Evolutionary conservation across 1,140 invertebrate species (phyloP), one percentile per base, ranked within the genome.

Genomic region (Lethrus apterus): DNA sequence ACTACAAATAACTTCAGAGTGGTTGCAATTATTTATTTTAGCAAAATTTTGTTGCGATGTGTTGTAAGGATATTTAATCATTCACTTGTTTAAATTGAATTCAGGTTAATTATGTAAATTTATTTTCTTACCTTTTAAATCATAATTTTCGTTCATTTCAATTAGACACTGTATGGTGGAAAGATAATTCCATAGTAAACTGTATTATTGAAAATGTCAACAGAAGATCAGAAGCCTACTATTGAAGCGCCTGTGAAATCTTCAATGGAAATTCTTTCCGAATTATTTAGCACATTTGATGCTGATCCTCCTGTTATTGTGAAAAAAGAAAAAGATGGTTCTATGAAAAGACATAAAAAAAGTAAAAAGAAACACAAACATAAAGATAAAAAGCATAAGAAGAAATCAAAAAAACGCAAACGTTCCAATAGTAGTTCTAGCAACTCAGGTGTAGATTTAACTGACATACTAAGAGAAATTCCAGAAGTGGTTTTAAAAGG

Each of bases 261-360:
- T 3, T 86, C 84, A 0, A 83, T 79, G 62, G 83, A 89, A 62
- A 87, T 89, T 57, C 68, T 89, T 4, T 81, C 81, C 0, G 84
- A 88, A 65, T 68, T 89, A 0, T 89, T 89, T 56, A 73, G 78
- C 38, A 83, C 79, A 3, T 84, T 84, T 56, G 79, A 84, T 57
- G 77, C 73, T 18, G 71, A 71, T 44, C 78, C 77, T 30, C 75
- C 77, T 5, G 69, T 69, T 45, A 76, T 75, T 45, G 61, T 73
- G 40, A 77, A 78, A 58, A 76, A 77, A 43, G 70, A 70, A 55
- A 75, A 81, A 55, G 59, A 65, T 15, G 70, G 68, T 48, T 53
- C 54, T 15, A 76, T 67, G 53, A 78, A 73, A 54, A 68, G 70
- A 41, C 77, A 76, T 54, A 79, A 74, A 55, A 74, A 71, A 40